Evolutionary conservation across 2,797 vertebrate species (phyloP), one percentile per base, ranked within the genome.

Genomic region (Hoplostethus mediterraneus): DNA sequence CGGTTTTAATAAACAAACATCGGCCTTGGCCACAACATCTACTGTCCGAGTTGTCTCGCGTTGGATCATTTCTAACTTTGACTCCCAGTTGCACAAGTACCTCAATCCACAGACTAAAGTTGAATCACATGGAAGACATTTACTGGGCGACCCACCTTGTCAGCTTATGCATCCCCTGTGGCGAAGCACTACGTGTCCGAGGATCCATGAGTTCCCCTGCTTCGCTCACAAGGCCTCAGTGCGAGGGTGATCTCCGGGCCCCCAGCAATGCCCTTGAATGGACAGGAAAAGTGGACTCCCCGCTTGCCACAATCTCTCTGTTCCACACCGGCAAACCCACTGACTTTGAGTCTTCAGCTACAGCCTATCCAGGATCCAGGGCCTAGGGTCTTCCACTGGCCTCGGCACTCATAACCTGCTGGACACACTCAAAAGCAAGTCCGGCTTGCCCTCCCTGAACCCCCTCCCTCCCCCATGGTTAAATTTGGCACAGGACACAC

Each of bases 201-300:
- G 82, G 78, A 64, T 90, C 88, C 92, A 92, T 93, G 71, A 80
- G 77, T 83, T 75, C 13, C 5, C 53, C 68, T 56, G 68, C 81
- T 70, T 58, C 16, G 52, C 79, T 49, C 69, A 68, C 79, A 80
- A 80, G 89, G 83, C 89, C 87, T 87, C 76, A 21, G 80, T 52
- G 54, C 40, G 28, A 36, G 58, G 63, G 75, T 70, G 85, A 69
- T 83, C 82, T 84, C 69, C 63, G 16, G 74, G 72, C 67, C 75
- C 81, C 67, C 53, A 66, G 69, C 72, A 73, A 88, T 91, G 92
- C 82, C 93, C 93, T 93, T 95, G 91, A 94, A 93, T 92, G 89
- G 92, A 82, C 67, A 88, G 83, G 80, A 90, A 93, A 88, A 86
- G 76, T 66, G 67, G 80, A 73, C 71, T 83, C 65, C 65, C 55